Evolutionary conservation across 2,797 vertebrate genomes (phyloP).

Genomic region (Protonibea diacanthus): DNA sequence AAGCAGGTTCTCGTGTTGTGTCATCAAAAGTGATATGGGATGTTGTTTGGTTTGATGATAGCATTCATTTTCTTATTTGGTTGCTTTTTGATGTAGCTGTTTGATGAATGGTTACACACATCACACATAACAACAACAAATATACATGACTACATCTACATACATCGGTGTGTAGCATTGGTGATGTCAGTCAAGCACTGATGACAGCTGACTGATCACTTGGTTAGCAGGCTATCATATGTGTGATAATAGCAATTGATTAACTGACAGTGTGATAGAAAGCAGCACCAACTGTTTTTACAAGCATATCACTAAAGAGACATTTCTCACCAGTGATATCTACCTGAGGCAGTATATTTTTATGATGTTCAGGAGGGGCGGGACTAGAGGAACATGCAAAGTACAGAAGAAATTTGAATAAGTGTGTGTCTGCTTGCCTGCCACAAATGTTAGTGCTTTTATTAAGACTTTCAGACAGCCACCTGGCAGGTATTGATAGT

Average conservation of each 20-base stretch:
- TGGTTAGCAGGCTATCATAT: constrained; percentile 38
- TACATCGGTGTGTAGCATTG: not conserved
- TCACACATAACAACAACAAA: constrained; percentile 3
- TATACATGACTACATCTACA: not conserved
- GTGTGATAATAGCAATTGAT: constrained; percentile 27
- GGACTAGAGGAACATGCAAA: not conserved
- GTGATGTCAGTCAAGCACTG: constrained; percentile 7
- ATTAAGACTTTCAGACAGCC: constrained; percentile 23
- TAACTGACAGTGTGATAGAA: constrained; percentile 24
- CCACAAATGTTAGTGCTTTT: constrained; percentile 33
- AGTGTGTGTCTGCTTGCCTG: constrained; percentile 25
- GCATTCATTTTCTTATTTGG: not conserved
- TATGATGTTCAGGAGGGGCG: not conserved
- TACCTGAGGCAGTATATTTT: constrained; percentile 23
- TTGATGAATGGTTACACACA: not conserved
- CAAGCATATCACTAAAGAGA: not conserved
- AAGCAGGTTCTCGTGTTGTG: not conserved
- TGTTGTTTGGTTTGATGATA: not conserved
- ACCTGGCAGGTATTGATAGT: constrained; percentile 27
- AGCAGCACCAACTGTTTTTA: constrained; percentile 15
- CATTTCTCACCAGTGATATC: not conserved
- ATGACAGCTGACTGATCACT: constrained; percentile 17
- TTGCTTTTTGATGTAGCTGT: not conserved
- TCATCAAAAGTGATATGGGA: not conserved
- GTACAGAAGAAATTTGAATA: not conserved